These are phyloP conservation scores for Aporophyla lueneburgensis DNA, from an alignment of 2,888 invertebrate species.

Conservation along the genomic window DNA sequence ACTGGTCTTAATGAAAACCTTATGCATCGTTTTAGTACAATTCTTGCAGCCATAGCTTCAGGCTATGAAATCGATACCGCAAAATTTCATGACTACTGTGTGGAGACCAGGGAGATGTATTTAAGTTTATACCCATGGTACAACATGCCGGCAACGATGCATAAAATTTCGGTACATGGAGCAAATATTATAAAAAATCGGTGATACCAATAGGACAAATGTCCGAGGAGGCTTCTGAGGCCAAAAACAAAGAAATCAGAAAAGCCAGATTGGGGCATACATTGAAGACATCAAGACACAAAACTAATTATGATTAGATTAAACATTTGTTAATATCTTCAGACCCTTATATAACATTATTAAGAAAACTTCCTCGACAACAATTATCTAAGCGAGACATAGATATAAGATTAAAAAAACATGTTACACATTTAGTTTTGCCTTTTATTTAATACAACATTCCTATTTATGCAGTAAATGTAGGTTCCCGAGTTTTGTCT, in stretches of 20 bases:
- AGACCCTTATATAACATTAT: not conserved
- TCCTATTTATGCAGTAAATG: not conserved
- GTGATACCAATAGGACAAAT: not conserved
- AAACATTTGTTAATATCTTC: not conserved
- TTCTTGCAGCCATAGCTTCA: not conserved
- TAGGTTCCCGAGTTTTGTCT: not conserved
- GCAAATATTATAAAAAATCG: not conserved
- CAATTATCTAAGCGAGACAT: not conserved
- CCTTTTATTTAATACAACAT: not conserved
- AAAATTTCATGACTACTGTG: not conserved
- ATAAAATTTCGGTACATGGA: not conserved
- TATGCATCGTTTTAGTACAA: not conserved
- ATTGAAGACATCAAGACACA: slow-evolving; percentile 5
- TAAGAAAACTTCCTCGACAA: slow-evolving; percentile 3
- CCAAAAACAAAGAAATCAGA: slow-evolving; percentile 1
- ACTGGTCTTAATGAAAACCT: not conserved
- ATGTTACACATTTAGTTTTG: not conserved
- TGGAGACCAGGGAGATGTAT: not conserved
- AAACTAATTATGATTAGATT: not conserved
- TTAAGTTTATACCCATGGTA: not conserved
- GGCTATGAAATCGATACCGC: not conserved
- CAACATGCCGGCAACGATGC: not conserved
- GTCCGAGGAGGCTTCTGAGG: not conserved
- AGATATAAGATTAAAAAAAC: not conserved
- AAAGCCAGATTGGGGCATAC: not conserved